These are phyloP conservation scores for Galeopterus variegatus DNA, from an alignment of 2,113 vertebrate species.

Conservation along the genomic window DNA sequence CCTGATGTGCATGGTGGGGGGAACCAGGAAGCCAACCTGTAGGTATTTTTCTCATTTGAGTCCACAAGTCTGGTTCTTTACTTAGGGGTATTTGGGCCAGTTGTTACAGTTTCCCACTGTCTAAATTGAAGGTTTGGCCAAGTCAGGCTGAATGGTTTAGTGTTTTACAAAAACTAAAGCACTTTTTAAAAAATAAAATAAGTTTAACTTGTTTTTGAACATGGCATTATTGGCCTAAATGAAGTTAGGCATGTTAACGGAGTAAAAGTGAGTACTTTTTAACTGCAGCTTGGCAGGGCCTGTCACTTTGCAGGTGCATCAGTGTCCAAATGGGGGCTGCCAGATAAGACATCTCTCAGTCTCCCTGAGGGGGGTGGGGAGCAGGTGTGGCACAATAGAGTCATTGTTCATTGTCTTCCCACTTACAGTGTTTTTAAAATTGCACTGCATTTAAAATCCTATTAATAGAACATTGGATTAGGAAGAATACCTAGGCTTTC, in stretches of 20 bases:
- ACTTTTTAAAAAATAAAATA: neutral
- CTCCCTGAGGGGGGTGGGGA: neutral
- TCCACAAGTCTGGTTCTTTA: neutral
- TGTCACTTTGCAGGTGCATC: neutral
- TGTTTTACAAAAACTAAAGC: neutral
- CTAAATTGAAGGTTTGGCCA: neutral
- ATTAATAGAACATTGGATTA: neutral
- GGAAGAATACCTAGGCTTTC: neutral
- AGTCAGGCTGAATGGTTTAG: neutral
- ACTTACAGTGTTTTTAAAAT: neutral
- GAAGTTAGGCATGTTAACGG: neutral
- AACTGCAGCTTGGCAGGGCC: neutral
- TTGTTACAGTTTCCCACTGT: neutral
- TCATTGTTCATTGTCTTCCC: neutral
- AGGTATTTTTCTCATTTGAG: neutral
- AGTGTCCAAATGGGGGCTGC: neutral
- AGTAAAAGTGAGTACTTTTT: neutral
- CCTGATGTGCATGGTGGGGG: neutral
- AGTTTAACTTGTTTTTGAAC: slow-evolving; percentile 31
- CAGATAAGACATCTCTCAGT: neutral
- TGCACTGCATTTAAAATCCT: neutral
- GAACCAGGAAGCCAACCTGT: neutral
- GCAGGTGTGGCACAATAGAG: neutral
- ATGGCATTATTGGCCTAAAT: neutral
- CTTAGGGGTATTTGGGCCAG: neutral